Percentiles rank a stretch among this genome's conserved stretches.
Conservation (phyloP, 2,888 invertebrate species). For the Machimus rusticus region DNA sequence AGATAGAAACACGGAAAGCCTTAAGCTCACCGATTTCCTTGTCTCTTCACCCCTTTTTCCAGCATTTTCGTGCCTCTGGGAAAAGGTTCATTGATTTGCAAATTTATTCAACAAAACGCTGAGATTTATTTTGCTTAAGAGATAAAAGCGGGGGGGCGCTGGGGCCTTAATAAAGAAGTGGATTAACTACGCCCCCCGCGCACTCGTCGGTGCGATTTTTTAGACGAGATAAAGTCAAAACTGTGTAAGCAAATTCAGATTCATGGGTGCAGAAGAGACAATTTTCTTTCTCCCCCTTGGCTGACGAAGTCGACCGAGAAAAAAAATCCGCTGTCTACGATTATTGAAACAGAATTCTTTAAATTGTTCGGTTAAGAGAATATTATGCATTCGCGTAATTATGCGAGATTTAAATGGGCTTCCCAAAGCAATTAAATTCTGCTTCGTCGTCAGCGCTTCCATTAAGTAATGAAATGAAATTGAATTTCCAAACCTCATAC, state of each 20-base stretch:
- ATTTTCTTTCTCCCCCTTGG: background rate
- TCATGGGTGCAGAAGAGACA: background rate
- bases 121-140: slow-evolving; percentile 11
- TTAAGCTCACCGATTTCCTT: background rate
- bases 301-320: background rate
- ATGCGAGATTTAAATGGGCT: background rate
- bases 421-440: background rate
- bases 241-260: slow-evolving; percentile 8
- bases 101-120: slow-evolving; percentile 13
- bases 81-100: slow-evolving; percentile 9
- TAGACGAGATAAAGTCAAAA: slow-evolving; percentile 1
- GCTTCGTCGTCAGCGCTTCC: background rate
- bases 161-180: background rate
- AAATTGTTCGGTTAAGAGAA: background rate
- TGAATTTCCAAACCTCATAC: background rate
- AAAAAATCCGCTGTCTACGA: background rate
- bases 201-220: background rate
- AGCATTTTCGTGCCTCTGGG: background rate
- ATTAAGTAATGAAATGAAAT: background rate
- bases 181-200: background rate
- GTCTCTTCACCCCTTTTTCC: background rate
- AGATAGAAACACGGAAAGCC: background rate
- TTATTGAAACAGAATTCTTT: background rate
- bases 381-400: background rate
- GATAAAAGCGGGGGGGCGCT: background rate